Percentiles rank a stretch among this genome's conserved stretches.
Evolutionary conservation across 2,113 vertebrate genomes (phyloP).

Genomic region (Phalacrocorax aristotelis): DNA sequence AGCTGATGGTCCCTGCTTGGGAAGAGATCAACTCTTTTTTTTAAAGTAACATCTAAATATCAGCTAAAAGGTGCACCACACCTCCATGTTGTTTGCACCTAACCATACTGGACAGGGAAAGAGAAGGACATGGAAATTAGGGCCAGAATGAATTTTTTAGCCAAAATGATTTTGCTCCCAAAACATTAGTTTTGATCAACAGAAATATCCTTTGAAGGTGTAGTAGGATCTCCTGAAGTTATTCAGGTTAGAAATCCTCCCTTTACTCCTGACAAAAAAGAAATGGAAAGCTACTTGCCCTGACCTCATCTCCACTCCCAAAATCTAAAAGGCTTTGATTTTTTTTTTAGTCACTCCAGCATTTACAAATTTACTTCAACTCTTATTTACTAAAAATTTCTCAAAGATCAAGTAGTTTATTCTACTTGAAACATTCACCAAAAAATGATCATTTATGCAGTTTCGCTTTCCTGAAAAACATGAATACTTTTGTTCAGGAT

Average conservation of each 20-base stretch:
- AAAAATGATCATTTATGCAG: neutral
- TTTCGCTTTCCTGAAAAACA: slow-evolving; percentile 6
- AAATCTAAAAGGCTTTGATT: neutral
- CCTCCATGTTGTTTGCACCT: neutral
- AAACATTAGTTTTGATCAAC: neutral
- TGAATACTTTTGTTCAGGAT: neutral
- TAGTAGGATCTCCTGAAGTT: neutral
- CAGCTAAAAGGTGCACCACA: neutral
- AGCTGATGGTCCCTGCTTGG: neutral
- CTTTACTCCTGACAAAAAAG: neutral
- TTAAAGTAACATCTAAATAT: neutral
- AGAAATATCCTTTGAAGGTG: neutral
- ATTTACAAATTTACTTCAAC: neutral
- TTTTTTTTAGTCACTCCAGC: neutral
- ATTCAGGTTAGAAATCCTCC: neutral
- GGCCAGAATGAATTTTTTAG: neutral
- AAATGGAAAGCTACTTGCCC: neutral
- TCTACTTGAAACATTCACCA: neutral
- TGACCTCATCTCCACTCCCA: neutral
- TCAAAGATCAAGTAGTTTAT: neutral
- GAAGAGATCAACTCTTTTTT: neutral
- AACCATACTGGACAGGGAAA: neutral
- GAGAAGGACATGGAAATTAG: neutral
- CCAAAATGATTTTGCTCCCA: neutral
- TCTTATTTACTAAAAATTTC: neutral